Evolutionary conservation across 2,113 vertebrate genomes (phyloP).

Genomic region (Nesoenas mayeri): DNA sequence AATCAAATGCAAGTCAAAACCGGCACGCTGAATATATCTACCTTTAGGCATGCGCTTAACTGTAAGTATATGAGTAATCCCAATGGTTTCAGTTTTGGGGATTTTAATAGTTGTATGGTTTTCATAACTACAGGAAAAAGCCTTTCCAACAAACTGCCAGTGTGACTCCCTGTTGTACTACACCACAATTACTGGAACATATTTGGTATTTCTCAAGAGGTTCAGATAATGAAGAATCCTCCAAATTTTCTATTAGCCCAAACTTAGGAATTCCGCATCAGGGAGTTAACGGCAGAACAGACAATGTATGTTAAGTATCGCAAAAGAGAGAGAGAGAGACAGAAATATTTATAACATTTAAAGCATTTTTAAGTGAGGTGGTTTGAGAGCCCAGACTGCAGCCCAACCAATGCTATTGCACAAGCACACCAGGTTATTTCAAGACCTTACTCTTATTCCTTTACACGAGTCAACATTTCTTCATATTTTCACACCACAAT

Average conservation of each 20-base stretch:
- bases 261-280: slow-evolving; percentile 65
- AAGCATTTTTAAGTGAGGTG: too few species aligned
- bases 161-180: slow-evolving; percentile 69
- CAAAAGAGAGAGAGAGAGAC: neutral
- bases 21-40: slow-evolving; percentile 45
- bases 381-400: too few species aligned
- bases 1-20: slow-evolving; percentile 21
- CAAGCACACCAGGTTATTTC: too few species aligned
- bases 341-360: neutral
- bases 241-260: slow-evolving; percentile 70
- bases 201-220: slow-evolving; percentile 69
- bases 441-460: too few species aligned
- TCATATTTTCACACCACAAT: neutral
- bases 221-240: slow-evolving; percentile 72
- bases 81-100: slow-evolving; percentile 53
- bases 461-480: too few species aligned
- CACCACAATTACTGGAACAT: slow-evolving; percentile 69
- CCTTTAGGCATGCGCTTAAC: slow-evolving; percentile 71
- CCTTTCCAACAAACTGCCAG: slow-evolving; percentile 72
- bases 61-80: slow-evolving; percentile 66
- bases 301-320: slow-evolving; percentile 13
- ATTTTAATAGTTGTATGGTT: slow-evolving; percentile 73
- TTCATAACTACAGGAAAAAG: slow-evolving; percentile 72
- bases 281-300: slow-evolving; percentile 64
- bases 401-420: too few species aligned